phyloP scores from a whole-genome alignment of 2,113 vertebrate genomes.

The Tetraodon nigroviridis region DNA sequence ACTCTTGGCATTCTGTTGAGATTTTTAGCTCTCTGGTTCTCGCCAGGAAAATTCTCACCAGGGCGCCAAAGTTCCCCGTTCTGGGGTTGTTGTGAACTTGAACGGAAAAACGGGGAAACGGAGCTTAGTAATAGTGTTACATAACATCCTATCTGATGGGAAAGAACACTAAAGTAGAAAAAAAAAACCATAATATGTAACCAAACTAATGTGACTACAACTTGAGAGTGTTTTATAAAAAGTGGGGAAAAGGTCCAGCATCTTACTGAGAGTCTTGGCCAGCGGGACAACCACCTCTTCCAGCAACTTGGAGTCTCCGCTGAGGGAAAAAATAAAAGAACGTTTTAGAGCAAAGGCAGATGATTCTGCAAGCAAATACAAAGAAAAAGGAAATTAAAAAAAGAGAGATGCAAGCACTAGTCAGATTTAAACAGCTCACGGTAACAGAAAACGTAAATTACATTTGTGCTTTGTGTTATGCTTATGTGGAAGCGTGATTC shows the following conservation, averaged over 20 bases:
- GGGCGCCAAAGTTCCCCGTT: conserved; percentile 88
- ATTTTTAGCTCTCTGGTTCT: conserved; percentile 98
- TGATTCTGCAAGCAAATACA: not conserved
- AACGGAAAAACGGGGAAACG: not conserved
- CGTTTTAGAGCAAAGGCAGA: conserved; percentile 6
- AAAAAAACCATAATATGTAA: too few relatives aligned
- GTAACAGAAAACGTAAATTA: not conserved
- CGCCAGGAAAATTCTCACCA: conserved; percentile 91
- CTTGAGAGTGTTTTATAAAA: not conserved
- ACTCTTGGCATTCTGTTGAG: conserved; percentile 98
- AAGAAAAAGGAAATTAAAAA: not conserved
- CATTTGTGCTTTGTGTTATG: not conserved
- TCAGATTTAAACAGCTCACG: not conserved
- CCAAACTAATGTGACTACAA: not conserved
- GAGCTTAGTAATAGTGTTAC: not conserved
- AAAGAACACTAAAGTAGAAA: too few relatives aligned
- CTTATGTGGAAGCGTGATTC: not conserved
- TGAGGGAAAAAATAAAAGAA: conserved; percentile 51
- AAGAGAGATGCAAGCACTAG: not conserved
- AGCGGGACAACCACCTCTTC: conserved; percentile 89
- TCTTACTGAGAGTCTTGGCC: conserved; percentile 89
- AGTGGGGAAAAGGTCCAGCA: not conserved
- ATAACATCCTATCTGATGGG: not conserved
- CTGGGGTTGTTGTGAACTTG: conserved; percentile 96
- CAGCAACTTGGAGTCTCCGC: conserved; percentile 87